Percentiles rank a stretch among this genome's conserved stretches.
phyloP scores from a whole-genome alignment of 2,797 vertebrate species.

The Gephyroberyx darwinii region DNA sequence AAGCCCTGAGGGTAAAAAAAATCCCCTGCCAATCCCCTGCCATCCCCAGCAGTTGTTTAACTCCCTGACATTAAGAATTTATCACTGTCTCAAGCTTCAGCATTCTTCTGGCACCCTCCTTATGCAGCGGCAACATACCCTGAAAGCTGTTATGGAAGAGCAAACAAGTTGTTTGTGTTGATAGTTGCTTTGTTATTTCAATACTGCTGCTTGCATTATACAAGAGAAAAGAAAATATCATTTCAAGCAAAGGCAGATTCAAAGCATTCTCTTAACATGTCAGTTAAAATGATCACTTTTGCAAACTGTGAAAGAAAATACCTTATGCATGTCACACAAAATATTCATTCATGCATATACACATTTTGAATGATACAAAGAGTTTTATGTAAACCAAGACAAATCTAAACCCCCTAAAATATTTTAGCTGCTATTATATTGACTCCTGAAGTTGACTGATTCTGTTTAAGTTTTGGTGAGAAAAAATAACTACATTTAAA shows the following conservation, averaged over 20 bases:
- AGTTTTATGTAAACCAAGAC: conserved; percentile 2
- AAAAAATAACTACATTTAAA: conserved; percentile 21
- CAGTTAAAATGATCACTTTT: not conserved
- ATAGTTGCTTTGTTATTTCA: conserved; percentile 53
- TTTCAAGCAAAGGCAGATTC: not conserved
- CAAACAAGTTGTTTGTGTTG: conserved; percentile 67
- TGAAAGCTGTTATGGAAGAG: conserved; percentile 51
- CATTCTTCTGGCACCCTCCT: conserved; percentile 49
- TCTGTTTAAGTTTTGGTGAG: conserved; percentile 8
- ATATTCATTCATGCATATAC: not conserved
- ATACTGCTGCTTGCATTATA: conserved; percentile 37
- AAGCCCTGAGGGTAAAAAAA: conserved; percentile 54
- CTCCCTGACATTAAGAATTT: conserved; percentile 74
- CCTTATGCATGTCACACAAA: not conserved
- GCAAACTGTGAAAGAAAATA: not conserved
- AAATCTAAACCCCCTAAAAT: too few species aligned
- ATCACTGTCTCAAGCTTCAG: conserved; percentile 55
- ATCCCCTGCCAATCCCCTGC: conserved; percentile 64
- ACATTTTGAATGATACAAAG: not conserved
- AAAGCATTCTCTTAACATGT: conserved; percentile 3
- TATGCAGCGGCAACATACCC: conserved; percentile 49
- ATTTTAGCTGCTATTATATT: not conserved
- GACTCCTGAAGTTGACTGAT: not conserved
- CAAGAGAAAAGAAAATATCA: conserved; percentile 19
- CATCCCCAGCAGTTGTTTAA: conserved; percentile 70